Base-by-base conservation (phyloP, 2,888 invertebrate species). In the Mesochorus sp. region DNA sequence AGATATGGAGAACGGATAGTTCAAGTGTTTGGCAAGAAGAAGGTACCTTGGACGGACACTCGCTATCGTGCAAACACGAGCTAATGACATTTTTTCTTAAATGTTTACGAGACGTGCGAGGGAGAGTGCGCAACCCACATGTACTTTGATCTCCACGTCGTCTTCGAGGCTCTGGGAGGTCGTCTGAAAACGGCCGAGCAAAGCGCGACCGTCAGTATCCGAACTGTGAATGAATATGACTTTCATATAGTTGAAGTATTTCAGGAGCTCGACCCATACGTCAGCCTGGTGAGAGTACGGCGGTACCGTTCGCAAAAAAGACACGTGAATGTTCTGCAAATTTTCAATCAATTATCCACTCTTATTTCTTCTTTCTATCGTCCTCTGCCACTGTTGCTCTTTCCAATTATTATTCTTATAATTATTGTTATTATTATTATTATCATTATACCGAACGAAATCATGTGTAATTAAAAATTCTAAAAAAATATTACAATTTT, bases 271-370 rank as follows among this genome's bases (percentile, higher is more conserved):
- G 2, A 98, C 96, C 98, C 99, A 99, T 3, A 99, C 98, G 87
- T 98, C 97, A 0, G 99, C 98, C 92, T 99, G 99, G 90, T 99
- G 98, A n/a, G 98, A 98, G 91, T 97, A 99, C 0, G 99, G 98
- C 1, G 99, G 98, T 3, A 99, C 98, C 0, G 99, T 99, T 64
- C 99, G 94, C 84, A 99, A 92, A 91, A 99, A 99, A 0, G 98
- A 98, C 57, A 98, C 97, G 90, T 99, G 99, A 83, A 99, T 98
- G 91, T 99, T 99, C 95, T 96, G 91, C 12, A 92, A 91, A n/a
- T n/a, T n/a, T n/a, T n/a, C 21, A 10, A 67, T 19, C 62, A 76
- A 79, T 76, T 76, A 75, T 76, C 67, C n/a, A n/a, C n/a, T n/a
- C n/a, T n/a, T n/a, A n/a, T n/a, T n/a, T n/a, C n/a, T n/a, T n/a